phyloP scores from a whole-genome alignment of 2,113 vertebrate genomes.

The Microcebus murinus region DNA sequence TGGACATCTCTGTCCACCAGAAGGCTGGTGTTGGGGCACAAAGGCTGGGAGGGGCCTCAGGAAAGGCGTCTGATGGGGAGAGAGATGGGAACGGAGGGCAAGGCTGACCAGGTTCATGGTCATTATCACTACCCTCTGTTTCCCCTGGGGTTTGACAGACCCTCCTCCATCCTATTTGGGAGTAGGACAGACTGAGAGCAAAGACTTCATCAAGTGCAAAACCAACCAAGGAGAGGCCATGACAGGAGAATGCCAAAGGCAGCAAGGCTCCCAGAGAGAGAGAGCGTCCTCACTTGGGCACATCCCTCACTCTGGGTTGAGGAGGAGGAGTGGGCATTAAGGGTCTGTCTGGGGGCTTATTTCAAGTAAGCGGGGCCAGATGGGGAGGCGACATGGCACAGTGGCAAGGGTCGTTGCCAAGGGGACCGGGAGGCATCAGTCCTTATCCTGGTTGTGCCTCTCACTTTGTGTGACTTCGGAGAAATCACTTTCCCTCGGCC shows the following conservation, averaged over 20 bases:
- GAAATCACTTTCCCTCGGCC: neutral
- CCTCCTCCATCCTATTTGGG: neutral
- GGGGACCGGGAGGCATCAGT: rapidly evolving
- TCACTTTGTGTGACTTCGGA: neutral
- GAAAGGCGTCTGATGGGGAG: neutral
- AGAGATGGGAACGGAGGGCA: neutral
- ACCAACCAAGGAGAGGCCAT: neutral
- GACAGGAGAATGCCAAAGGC: neutral
- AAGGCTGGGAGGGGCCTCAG: neutral
- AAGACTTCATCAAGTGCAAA: neutral
- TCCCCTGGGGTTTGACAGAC: neutral
- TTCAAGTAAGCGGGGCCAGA: neutral
- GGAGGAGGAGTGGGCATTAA: neutral
- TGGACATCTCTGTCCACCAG: neutral
- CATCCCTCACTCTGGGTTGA: neutral
- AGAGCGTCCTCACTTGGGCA: neutral
- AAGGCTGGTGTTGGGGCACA: neutral
- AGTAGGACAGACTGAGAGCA: neutral
- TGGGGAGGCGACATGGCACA: neutral
- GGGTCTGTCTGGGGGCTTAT: neutral
- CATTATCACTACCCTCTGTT: neutral
- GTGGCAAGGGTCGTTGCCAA: neutral
- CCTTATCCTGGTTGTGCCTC: neutral
- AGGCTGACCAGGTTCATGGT: neutral
- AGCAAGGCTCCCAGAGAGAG: neutral